Percentiles rank a stretch among this genome's conserved stretches.
These are phyloP conservation scores for Eueremaeus valkanovi DNA, from an alignment of 2,888 invertebrate genomes.

Conservation along the genomic window DNA sequence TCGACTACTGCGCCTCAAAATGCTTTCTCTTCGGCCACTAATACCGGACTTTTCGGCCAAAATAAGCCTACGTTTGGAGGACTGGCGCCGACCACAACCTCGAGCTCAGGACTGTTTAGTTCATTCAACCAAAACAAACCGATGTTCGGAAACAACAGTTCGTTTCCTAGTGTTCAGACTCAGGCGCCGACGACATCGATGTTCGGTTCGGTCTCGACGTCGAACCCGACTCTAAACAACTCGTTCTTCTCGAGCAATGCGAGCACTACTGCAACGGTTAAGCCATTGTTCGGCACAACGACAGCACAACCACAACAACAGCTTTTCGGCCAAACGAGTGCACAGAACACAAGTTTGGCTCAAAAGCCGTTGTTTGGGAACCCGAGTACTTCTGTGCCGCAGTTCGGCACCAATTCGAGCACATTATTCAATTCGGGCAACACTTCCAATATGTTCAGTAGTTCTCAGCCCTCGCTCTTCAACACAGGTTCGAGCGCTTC, in stretches of 20 bases:
- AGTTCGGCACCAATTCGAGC: slow-evolving; percentile 51
- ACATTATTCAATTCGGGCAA: slow-evolving; percentile 20
- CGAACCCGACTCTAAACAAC: background rate
- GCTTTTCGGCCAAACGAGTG: slow-evolving; percentile 25
- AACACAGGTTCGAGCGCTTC: background rate
- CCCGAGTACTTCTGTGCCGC: background rate
- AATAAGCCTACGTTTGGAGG: slow-evolving; percentile 39
- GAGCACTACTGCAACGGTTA: background rate
- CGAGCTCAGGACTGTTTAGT: background rate
- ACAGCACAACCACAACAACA: background rate
- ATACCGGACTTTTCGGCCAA: slow-evolving; percentile 49
- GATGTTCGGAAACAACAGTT: background rate
- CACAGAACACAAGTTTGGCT: slow-evolving; percentile 11
- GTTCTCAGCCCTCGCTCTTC: slow-evolving; percentile 41
- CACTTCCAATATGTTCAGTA: slow-evolving; percentile 45
- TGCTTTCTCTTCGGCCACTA: slow-evolving; percentile 44
- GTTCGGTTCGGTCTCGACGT: slow-evolving; percentile 46
- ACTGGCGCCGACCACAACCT: slow-evolving; percentile 31
- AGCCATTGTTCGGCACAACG: background rate
- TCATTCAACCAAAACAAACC: slow-evolving; percentile 27
- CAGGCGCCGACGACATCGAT: slow-evolving; percentile 65
- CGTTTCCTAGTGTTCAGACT: slow-evolving; percentile 18
- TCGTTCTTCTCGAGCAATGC: slow-evolving; percentile 10
- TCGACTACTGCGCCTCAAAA: slow-evolving; percentile 41
- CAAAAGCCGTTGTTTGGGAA: slow-evolving; percentile 23